Conservation (phyloP, 2,113 vertebrate genomes). For the Alouatta palliata region DNA sequence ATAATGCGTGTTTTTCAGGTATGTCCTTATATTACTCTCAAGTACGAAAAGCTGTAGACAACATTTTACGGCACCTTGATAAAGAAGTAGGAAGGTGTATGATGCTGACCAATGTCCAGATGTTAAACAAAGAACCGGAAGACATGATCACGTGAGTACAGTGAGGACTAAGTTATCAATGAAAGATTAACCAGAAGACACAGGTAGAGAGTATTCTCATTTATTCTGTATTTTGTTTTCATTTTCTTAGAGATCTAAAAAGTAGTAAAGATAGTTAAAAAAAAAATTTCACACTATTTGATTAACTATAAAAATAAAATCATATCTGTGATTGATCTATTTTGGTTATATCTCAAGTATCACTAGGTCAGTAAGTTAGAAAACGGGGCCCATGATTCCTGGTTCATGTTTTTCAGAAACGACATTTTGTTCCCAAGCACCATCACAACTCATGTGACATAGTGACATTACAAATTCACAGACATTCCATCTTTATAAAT, state of each 20-base stretch:
- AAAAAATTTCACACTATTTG: background rate
- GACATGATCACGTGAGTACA: constrained; percentile 99
- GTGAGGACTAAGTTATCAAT: background rate
- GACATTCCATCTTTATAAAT: background rate
- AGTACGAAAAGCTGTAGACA: constrained; percentile 97
- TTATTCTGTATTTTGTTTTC: background rate
- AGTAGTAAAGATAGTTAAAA: background rate
- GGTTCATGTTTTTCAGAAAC: background rate
- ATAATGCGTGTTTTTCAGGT: constrained; percentile 82
- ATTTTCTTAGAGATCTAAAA: background rate
- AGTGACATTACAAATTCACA: background rate
- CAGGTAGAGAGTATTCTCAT: background rate
- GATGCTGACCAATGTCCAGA: constrained; percentile 98
- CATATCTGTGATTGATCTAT: background rate
- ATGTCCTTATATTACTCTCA: constrained; percentile 99
- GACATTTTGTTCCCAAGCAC: background rate
- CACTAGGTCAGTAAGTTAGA: background rate
- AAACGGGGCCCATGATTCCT: background rate
- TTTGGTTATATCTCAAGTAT: background rate
- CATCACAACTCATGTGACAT: background rate
- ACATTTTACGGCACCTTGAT: constrained; percentile 96
- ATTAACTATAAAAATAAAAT: background rate
- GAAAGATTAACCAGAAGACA: background rate
- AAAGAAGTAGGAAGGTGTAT: constrained; percentile 99
- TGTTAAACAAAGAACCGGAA: constrained; percentile 99